A percentile compares a stretch with the other conserved stretches of the same genome.
These are phyloP conservation scores for Thereva nobilitata DNA, from an alignment of 2,888 invertebrate species.

Conservation along the genomic window DNA sequence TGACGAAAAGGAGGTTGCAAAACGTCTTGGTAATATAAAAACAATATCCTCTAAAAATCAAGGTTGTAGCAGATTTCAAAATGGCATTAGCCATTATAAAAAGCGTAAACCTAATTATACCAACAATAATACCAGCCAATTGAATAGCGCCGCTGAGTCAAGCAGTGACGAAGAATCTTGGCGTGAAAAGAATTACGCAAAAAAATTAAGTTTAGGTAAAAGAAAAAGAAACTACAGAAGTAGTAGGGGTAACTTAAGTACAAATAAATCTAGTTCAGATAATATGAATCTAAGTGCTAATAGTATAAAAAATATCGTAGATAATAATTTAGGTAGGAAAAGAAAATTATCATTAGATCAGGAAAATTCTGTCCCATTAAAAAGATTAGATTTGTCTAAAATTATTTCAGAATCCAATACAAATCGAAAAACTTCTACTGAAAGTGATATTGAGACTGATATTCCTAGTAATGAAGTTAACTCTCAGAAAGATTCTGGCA, in stretches of 20 bases:
- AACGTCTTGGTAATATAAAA: constrained; percentile 24
- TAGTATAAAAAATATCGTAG: constrained; percentile 28
- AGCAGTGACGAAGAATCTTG: constrained; percentile 38
- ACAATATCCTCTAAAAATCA: constrained; percentile 22
- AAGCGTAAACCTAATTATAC: constrained; percentile 29
- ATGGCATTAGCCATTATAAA: constrained; percentile 30
- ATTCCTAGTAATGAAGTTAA: constrained; percentile 10
- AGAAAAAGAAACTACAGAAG: constrained; percentile 16
- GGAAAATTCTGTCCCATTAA: neutral
- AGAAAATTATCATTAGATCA: constrained; percentile 14
- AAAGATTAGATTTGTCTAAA: constrained; percentile 2
- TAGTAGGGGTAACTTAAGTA: constrained; percentile 35
- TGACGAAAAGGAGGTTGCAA: constrained; percentile 14
- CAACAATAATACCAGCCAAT: constrained; percentile 38
- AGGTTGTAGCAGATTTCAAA: constrained; percentile 23
- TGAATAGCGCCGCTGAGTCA: constrained; percentile 40
- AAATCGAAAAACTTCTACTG: neutral
- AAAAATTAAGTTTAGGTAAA: constrained; percentile 16
- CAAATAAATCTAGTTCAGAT: constrained; percentile 38
- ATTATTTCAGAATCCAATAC: neutral
- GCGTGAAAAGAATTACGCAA: constrained; percentile 10
- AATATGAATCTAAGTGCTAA: constrained; percentile 28
- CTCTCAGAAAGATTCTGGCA: constrained; percentile 47
- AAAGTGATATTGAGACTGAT: constrained; percentile 19
- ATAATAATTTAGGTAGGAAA: constrained; percentile 33